Percentiles rank a stretch among this genome's conserved stretches.
phyloP scores from a whole-genome alignment of 2,888 invertebrate species.

The Platypus cylindrus region DNA sequence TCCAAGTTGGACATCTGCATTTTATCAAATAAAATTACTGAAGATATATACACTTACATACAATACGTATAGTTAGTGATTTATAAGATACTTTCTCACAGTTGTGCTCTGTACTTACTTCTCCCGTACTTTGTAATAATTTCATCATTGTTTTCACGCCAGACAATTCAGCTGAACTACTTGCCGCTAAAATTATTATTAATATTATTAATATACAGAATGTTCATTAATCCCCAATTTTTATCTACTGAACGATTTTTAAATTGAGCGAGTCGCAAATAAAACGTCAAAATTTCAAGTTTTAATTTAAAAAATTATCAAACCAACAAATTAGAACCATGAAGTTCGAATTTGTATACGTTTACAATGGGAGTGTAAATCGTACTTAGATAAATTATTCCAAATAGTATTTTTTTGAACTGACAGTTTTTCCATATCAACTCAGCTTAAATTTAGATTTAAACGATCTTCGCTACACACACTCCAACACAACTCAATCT shows the following conservation, averaged over 20 bases:
- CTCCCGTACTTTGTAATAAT: constrained; percentile 47
- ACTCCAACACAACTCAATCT: too few species aligned
- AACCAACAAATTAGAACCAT: too few species aligned
- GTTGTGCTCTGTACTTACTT: constrained; percentile 34
- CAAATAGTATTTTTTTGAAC: too few species aligned
- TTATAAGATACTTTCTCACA: background rate
- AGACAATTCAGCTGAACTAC: constrained; percentile 18
- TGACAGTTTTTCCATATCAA: too few species aligned
- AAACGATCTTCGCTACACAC: too few species aligned
- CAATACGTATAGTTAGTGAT: background rate
- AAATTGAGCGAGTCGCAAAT: too few species aligned
- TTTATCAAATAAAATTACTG: constrained; percentile 17
- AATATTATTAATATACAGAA: constrained; percentile 2
- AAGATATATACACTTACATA: background rate
- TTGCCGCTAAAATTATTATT: constrained; percentile 19
- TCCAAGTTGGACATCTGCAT: constrained; percentile 53
- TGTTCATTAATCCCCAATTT: background rate
- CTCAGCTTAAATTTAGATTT: too few species aligned
- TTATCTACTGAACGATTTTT: background rate
- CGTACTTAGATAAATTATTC: too few species aligned
- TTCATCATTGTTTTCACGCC: constrained; percentile 39
- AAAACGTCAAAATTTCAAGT: too few species aligned
- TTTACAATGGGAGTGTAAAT: too few species aligned
- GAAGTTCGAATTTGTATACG: too few species aligned
- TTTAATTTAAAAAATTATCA: too few species aligned